Conservation (phyloP, 2,888 invertebrate species). For the Heteromurus nitidus region DNA sequence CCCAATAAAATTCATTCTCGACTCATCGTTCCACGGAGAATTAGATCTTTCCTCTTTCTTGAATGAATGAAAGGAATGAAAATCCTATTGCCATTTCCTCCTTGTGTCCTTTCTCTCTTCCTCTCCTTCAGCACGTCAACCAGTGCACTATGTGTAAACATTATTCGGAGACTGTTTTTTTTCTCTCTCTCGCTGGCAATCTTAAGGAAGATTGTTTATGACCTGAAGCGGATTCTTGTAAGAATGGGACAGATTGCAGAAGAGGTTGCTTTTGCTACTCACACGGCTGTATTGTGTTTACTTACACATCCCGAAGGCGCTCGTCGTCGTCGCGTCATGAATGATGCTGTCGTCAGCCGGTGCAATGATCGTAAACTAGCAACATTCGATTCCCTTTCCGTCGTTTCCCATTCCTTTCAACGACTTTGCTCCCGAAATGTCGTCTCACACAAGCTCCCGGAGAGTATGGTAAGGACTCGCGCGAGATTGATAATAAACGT, state of each 20-base stretch:
- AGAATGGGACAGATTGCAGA: slow-evolving; percentile 26
- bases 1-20: slow-evolving; percentile 60
- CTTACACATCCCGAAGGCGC: slow-evolving; percentile 24
- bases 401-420: slow-evolving; percentile 19
- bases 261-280: neutral
- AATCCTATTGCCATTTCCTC: slow-evolving; percentile 33
- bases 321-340: too few relatives aligned
- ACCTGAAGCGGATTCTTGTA: slow-evolving; percentile 45
- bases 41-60: slow-evolving; percentile 46
- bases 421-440: slow-evolving; percentile 15
- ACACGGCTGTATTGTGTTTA: slow-evolving; percentile 41
- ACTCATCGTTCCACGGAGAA: slow-evolving; percentile 60
- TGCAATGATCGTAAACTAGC: slow-evolving; percentile 49
- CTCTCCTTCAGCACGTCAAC: neutral
- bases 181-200: neutral
- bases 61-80: slow-evolving; percentile 48
- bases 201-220: slow-evolving; percentile 54
- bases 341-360: slow-evolving; percentile 55
- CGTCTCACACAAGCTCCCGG: too few relatives aligned
- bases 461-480: neutral
- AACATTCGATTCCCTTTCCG: slow-evolving; percentile 41
- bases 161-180: neutral
- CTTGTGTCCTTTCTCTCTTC: slow-evolving; percentile 11
- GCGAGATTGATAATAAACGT: slow-evolving; percentile 42
- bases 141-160: neutral